A percentile compares a stretch with the other conserved stretches of the same genome.
phyloP scores from a whole-genome alignment of 2,113 vertebrate species.

The Thymallus thymallus region DNA sequence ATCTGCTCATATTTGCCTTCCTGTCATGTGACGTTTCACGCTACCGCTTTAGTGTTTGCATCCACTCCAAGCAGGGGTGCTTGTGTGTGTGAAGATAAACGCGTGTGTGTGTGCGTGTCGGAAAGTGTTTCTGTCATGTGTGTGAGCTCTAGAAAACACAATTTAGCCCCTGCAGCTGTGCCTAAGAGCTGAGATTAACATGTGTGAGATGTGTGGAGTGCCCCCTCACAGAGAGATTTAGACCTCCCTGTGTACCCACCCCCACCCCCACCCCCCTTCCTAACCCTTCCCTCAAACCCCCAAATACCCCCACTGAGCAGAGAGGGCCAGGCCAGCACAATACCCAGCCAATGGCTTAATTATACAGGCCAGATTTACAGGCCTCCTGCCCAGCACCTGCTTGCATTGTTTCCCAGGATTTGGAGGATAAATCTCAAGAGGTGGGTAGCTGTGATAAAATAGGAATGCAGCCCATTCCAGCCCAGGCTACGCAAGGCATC shows the following conservation, averaged over 20 bases:
- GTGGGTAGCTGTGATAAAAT: conserved; percentile 42
- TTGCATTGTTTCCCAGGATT: conserved; percentile 65
- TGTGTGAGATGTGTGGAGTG: conserved; percentile 45
- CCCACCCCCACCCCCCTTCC: conserved; percentile 23
- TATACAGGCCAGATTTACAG: conserved; percentile 65
- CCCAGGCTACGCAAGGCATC: conserved; percentile 11
- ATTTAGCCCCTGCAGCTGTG: conserved; percentile 17
- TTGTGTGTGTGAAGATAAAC: conserved; percentile 1
- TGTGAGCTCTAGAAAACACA: not conserved
- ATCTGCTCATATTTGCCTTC: not conserved
- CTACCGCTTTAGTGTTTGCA: not conserved
- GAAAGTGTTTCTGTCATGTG: not conserved
- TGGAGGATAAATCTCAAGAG: conserved; percentile 50
- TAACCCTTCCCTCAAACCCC: conserved; percentile 14
- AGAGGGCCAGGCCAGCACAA: conserved; percentile 61
- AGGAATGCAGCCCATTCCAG: conserved; percentile 16
- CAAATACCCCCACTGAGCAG: conserved; percentile 44
- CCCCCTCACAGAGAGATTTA: conserved; percentile 45
- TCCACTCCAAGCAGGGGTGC: not conserved
- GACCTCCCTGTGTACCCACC: conserved; percentile 13
- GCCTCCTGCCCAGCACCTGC: conserved; percentile 69
- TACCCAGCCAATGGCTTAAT: conserved; percentile 64
- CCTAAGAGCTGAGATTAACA: conserved; percentile 15
- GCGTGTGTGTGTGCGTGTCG: not conserved
- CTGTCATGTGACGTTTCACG: not conserved